A percentile compares a stretch with the other conserved stretches of the same genome.
Conservation (phyloP, 2,888 invertebrate species). For the Dione vanillae region DNA sequence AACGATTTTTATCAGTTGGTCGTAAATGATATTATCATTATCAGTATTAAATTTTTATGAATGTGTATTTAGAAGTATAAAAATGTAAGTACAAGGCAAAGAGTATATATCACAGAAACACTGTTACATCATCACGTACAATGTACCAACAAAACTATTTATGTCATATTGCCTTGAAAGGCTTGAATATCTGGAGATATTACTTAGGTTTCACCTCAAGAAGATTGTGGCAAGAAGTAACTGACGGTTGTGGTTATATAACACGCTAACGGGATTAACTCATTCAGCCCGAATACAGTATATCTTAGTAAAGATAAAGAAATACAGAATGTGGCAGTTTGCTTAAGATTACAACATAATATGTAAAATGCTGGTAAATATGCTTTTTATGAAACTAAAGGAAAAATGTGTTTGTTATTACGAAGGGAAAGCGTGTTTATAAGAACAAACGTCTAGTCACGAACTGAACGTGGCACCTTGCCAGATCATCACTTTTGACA, state of each 20-base stretch:
- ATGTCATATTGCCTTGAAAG: conserved; percentile 26
- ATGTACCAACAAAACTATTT: conserved; percentile 3
- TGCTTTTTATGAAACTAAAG: conserved; percentile 1
- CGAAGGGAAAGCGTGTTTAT: not conserved
- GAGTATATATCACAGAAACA: not conserved
- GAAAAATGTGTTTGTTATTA: not conserved
- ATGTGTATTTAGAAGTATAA: conserved; percentile 3
- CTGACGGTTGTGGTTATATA: conserved; percentile 19
- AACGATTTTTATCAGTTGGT: not conserved
- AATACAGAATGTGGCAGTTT: not conserved
- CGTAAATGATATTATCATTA: conserved; percentile 10
- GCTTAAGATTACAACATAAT: not conserved
- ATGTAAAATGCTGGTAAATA: not conserved
- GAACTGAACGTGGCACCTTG: conserved; percentile 28
- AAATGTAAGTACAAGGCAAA: conserved; percentile 7
- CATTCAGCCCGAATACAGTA: conserved; percentile 1
- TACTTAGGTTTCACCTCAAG: conserved; percentile 28
- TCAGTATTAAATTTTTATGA: conserved; percentile 8
- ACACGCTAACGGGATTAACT: conserved; percentile 26
- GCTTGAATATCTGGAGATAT: conserved; percentile 8
- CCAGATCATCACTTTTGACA: conserved; percentile 26
- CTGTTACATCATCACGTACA: conserved; percentile 1
- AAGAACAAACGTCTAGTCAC: conserved; percentile 7
- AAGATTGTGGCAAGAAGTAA: conserved; percentile 11
- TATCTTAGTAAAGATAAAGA: conserved; percentile 2